Evolutionary conservation across 2,113 vertebrate genomes (phyloP).

Genomic region (Boleophthalmus pectinirostris): DNA sequence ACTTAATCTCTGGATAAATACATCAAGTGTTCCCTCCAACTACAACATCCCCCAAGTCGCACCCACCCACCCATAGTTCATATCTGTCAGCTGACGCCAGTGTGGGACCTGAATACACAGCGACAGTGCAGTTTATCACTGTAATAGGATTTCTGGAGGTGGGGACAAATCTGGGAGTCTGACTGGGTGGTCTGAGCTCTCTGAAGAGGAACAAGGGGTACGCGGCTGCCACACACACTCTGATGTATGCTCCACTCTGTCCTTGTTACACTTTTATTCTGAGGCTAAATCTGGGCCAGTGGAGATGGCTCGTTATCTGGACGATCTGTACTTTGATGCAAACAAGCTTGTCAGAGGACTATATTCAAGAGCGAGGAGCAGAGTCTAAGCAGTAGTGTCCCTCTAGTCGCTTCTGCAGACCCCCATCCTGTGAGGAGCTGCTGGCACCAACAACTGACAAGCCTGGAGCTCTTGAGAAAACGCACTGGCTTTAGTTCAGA

Average conservation of each 20-base stretch:
- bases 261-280: conserved; percentile 63
- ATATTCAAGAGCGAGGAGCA: conserved; percentile 45
- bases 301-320: conserved; percentile 67
- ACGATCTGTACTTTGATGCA: conserved; percentile 65
- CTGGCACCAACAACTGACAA: conserved; percentile 3
- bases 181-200: conserved; percentile 47
- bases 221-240: conserved; percentile 16
- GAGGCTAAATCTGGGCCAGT: conserved; percentile 52
- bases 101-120: conserved; percentile 39
- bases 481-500: conserved; percentile 10
- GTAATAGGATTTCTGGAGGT: conserved; percentile 64
- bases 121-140: conserved; percentile 60
- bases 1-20: conserved; percentile 23
- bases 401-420: conserved; percentile 41
- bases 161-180: conserved; percentile 45
- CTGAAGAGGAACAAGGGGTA: conserved; percentile 29
- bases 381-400: conserved; percentile 37
- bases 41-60: not conserved
- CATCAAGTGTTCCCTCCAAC: not conserved
- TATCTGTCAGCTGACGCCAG: conserved; percentile 37
- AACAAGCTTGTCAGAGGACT: conserved; percentile 36
- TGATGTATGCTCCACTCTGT: conserved; percentile 51
- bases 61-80: conserved; percentile 19
- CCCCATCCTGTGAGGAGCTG: conserved; percentile 20
- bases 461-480: conserved; percentile 7